A percentile compares a stretch with the other conserved stretches of the same genome.
These are phyloP conservation scores for Mormyrops attenuatus DNA, from an alignment of 2,797 vertebrate genomes.

Conservation along the genomic window DNA sequence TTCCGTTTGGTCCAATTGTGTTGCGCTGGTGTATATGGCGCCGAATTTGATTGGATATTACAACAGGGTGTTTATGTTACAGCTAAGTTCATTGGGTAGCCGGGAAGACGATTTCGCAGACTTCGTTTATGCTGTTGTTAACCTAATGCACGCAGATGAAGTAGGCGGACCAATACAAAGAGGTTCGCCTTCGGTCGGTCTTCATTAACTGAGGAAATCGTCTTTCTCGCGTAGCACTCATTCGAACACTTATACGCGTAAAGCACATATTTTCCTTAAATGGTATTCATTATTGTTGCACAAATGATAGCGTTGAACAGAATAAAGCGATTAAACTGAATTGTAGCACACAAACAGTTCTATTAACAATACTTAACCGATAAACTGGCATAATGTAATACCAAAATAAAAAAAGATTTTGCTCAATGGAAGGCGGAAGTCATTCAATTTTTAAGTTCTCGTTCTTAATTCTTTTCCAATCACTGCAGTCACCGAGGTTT, in stretches of 20 bases:
- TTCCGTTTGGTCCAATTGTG: slow-evolving; percentile 22
- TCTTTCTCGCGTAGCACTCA: not conserved
- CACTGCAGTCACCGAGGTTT: not conserved
- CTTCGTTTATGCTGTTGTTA: slow-evolving; percentile 12
- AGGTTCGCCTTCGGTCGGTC: not conserved
- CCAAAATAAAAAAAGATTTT: not conserved
- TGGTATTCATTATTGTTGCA: not conserved
- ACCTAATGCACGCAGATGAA: not conserved
- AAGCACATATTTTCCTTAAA: not conserved
- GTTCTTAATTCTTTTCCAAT: not conserved
- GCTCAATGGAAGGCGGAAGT: not conserved
- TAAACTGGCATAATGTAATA: not conserved
- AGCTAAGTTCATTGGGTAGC: slow-evolving; percentile 21
- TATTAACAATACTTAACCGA: not conserved
- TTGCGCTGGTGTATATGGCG: not conserved
- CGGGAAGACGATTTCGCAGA: not conserved
- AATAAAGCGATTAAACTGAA: not conserved
- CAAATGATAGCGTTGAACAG: not conserved
- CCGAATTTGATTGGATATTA: slow-evolving; percentile 18
- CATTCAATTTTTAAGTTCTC: not conserved
- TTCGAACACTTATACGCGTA: not conserved
- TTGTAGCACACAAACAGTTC: not conserved
- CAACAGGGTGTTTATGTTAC: not conserved
- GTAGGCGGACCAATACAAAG: not conserved
- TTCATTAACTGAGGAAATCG: not conserved